A percentile compares a stretch with the other conserved stretches of the same genome.
Evolutionary conservation across 2,113 vertebrate genomes (phyloP).

Genomic region (Balaenoptera acutorostrata): DNA sequence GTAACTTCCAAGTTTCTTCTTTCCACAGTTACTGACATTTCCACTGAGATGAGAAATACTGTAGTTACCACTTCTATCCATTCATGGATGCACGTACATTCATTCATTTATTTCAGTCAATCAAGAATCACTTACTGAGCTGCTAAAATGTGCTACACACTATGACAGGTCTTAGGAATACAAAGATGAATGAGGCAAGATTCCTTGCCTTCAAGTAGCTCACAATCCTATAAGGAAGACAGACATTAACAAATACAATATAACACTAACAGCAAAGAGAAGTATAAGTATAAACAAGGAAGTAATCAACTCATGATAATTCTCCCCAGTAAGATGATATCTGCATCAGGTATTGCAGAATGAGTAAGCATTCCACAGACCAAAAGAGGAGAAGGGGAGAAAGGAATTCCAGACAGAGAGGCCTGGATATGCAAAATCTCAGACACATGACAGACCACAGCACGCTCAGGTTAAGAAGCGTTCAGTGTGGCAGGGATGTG

Average conservation of each 20-base stretch:
- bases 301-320: neutral
- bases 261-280: neutral
- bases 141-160: neutral
- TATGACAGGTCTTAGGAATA: neutral
- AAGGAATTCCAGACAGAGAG: neutral
- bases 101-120: neutral
- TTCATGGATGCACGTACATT: neutral
- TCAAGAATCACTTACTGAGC: neutral
- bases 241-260: neutral
- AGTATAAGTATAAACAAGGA: neutral
- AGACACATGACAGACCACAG: neutral
- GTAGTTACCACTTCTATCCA: neutral
- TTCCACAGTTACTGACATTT: neutral
- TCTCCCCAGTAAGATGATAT: neutral
- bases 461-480: neutral
- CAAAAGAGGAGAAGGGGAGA: neutral
- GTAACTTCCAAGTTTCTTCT: neutral
- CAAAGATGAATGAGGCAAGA: neutral
- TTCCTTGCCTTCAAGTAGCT: neutral
- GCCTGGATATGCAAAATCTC: neutral
- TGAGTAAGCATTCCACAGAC: neutral
- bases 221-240: neutral
- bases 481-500: neutral
- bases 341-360: neutral
- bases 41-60: neutral